These are phyloP conservation scores for Spilosoma lubricipeda DNA, from an alignment of 2,888 invertebrate genomes.

Conservation along the genomic window DNA sequence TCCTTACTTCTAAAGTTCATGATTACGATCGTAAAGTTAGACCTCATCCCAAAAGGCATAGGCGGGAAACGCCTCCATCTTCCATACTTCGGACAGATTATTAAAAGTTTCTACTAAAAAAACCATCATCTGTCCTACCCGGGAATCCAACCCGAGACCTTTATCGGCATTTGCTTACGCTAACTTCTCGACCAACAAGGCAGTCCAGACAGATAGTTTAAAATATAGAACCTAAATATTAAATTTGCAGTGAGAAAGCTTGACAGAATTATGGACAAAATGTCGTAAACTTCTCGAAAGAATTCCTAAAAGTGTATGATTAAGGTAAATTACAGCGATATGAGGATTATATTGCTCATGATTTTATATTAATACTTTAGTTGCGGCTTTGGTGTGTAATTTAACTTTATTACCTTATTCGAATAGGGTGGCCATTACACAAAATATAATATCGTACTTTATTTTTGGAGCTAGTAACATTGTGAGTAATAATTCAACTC, in stretches of 20 bases:
- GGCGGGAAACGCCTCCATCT: too few relatives aligned
- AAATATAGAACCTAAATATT: too few relatives aligned
- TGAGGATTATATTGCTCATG: constrained; percentile 10
- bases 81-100: too few relatives aligned
- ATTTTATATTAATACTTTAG: constrained; percentile 13
- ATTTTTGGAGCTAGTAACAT: not conserved
- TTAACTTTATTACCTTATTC: constrained; percentile 10
- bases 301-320: constrained; percentile 4
- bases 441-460: not conserved
- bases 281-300: not conserved
- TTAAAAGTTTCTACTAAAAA: too few relatives aligned
- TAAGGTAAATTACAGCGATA: constrained; percentile 12
- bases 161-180: too few relatives aligned
- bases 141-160: too few relatives aligned
- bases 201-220: too few relatives aligned
- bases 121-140: too few relatives aligned
- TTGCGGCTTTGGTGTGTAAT: constrained; percentile 5
- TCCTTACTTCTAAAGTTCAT: too few relatives aligned
- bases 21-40: too few relatives aligned
- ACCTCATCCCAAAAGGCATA: too few relatives aligned
- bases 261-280: not conserved
- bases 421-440: not conserved
- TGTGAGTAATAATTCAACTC: not conserved
- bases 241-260: not conserved
- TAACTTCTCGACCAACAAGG: too few relatives aligned